Base-by-base conservation (phyloP, 1,140 invertebrate species). In the Anastrepha obliqua region DNA sequence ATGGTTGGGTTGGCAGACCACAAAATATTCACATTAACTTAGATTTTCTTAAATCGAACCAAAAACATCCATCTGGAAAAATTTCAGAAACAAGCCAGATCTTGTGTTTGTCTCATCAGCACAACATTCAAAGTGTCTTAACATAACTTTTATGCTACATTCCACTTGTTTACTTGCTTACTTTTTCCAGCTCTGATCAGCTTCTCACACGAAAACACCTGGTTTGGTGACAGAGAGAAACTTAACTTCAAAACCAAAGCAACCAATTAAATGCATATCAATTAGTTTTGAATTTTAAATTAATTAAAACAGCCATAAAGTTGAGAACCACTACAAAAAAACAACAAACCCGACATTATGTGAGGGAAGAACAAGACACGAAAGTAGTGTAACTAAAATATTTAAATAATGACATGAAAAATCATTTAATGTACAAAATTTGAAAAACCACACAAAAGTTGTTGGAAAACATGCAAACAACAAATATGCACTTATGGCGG, bases 331-430 rank as follows among this genome's bases (percentile, higher is more conserved):
- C 13, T 3, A 78, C 5, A 20, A 78, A 78, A 3, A 13, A 55
- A 13, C 9, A 9, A 51, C 20, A 13, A 81, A 29, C 5, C 7
- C n/a, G 29, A 17, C 39, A 51, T 17, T 44, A n/a, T 9, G 65
- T 39, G 39, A 67, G 64, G 1, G 13, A 74, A 2, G 15, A 47
- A 11, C 39, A 47, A 74, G 15, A 6, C 7, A 44, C 3, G 13
- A 42, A 20, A 11, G 9, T 47, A 44, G 74, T 81, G 74, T 42
- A 55, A 81, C 44, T 81, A 81, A 81, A 81, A 55, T 81, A 86
- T 86, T 86, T 60, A 62, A 65, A 86, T 47, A 86, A 86, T 65
- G 42, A 86, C 85, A 86, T 62, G 58, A 86, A 86, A 60, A 86
- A 86, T 62, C 85, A 60, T 62, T 86, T 60, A 86, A 62, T 51